Evolutionary conservation across 2,113 vertebrate species (phyloP).

Genomic region (Crotalus tigris): DNA sequence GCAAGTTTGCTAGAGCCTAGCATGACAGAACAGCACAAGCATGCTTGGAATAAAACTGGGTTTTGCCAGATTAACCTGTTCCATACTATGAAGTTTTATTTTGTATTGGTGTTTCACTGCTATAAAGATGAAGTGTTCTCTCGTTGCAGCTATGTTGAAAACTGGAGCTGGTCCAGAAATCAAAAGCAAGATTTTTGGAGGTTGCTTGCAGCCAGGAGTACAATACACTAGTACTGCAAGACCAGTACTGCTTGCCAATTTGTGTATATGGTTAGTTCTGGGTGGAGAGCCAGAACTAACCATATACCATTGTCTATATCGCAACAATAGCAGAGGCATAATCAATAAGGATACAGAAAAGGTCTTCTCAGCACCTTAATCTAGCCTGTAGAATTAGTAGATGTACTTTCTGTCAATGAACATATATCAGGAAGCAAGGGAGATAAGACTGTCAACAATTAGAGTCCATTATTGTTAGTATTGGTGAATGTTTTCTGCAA

Average conservation of each 20-base stretch:
- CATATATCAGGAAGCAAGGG: background rate
- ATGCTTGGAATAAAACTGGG: background rate
- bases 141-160: background rate
- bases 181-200: background rate
- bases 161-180: background rate
- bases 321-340: background rate
- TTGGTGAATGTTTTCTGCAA: background rate
- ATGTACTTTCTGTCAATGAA: background rate
- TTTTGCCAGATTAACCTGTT: background rate
- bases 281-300: no score
- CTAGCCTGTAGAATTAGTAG: background rate
- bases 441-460: background rate
- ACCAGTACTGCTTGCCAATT: background rate
- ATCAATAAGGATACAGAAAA: background rate
- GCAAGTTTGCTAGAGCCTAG: background rate
- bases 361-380: background rate
- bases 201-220: background rate
- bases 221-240: background rate
- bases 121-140: background rate
- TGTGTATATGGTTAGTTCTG: no score
- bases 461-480: background rate
- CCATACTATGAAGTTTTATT: background rate
- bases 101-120: background rate
- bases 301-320: background rate
- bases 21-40: background rate